Evolutionary conservation across 2,888 invertebrate species (phyloP).

Genomic region (Eudasyphora cyanicolor): DNA sequence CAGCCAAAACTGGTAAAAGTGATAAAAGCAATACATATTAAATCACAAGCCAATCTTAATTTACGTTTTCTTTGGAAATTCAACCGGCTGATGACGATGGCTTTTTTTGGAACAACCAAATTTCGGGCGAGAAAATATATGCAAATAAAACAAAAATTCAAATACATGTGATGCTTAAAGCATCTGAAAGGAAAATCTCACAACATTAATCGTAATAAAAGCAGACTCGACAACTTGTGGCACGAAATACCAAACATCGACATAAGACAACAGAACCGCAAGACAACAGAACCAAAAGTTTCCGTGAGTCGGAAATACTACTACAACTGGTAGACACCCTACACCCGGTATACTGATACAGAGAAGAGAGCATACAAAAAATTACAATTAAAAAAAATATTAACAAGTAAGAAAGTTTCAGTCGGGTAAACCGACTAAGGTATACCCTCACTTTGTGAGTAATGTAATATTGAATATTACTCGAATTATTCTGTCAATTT

Average conservation of each 20-base stretch:
- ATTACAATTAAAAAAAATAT: too few relatives aligned
- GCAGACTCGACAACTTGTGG: not conserved
- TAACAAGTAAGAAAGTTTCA: too few relatives aligned
- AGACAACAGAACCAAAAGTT: too few relatives aligned
- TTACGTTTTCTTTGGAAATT: not conserved
- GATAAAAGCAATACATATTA: not conserved
- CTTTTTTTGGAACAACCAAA: not conserved
- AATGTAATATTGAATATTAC: too few relatives aligned
- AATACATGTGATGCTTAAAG: not conserved
- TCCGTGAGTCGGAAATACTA: too few relatives aligned
- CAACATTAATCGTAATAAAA: slow-evolving; percentile 44
- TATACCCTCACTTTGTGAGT: too few relatives aligned
- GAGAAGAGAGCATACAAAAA: too few relatives aligned
- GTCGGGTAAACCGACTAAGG: too few relatives aligned
- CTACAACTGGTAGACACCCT: too few relatives aligned
- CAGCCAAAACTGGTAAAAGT: not conserved
- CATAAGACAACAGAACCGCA: not conserved
- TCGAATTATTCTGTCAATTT: too few relatives aligned
- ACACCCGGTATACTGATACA: too few relatives aligned
- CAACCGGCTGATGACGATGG: not conserved
- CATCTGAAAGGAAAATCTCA: slow-evolving; percentile 7
- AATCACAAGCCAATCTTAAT: slow-evolving; percentile 10
- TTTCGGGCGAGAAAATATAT: not conserved
- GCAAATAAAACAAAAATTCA: not conserved
- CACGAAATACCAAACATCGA: not conserved